Evolutionary conservation across 1,140 invertebrate species (phyloP), one percentile per base, ranked within the genome.

Genomic region (Thaumatotibia leucotreta): DNA sequence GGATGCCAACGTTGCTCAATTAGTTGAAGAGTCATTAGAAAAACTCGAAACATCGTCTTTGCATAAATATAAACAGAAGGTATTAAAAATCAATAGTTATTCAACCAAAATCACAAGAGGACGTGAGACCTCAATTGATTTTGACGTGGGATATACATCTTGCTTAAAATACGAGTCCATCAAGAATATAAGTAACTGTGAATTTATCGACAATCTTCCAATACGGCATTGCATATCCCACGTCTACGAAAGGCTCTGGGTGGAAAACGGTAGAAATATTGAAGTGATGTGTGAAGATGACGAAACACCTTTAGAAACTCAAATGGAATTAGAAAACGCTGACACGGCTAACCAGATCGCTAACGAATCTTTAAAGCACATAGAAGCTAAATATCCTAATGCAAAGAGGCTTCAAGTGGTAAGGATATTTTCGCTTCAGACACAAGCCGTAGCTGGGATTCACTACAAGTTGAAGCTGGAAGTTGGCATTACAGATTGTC

Each of bases 191-290:
- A 80, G 78, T 14, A 77, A 67, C 58, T 92, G 90, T 66, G 71
- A 84, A 29, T 83, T 86, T 65, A 50, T 89, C 6, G 80, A 88
- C 17, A 78, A 86, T 70, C 70, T 86, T 23, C 80, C 81, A 6
- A 76, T 71, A 61, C 82, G 86, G 54, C 84, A 91, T 49, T 96
- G 94, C 69, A 54, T 91, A 2, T 83, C 95, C 1, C 83, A 83
- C 10, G 80, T 94, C 39, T 94, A 92, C 92, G 93, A 94, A 50
- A 89, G 92, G 67, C 88, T 94, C 2, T 95, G 94, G 95, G 4
- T 93, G 1, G 82, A 93, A 32, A 79, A 92, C 14, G 92, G 89
- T 0, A 84, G 67, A 39, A 66, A 92, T 35, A 92, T 93, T 17
- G 88, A 87, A 3, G 87, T 93, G 0, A 79, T 82, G 6, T 94